Evolutionary conservation across 2,797 vertebrate genomes (phyloP), one percentile per base, ranked within the genome.

Genomic region (Sphaeramia orbicularis): DNA sequence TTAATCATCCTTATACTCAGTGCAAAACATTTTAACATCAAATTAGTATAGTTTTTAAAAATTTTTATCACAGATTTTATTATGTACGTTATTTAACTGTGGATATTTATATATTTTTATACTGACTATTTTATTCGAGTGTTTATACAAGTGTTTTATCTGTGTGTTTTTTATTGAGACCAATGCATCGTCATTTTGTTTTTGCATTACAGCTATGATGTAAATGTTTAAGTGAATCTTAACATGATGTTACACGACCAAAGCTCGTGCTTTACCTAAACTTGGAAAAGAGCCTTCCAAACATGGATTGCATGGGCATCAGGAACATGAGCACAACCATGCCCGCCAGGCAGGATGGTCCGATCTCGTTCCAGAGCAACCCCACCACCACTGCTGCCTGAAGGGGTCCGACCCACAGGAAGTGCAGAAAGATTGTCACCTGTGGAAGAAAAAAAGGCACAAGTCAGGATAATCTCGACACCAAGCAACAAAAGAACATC

Each of bases 391-490:
- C 94, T 0, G 95, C 78, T 0, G 96, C 97, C 79, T 99, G 96
- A 49, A 98, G 86, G 1, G 97, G 97, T 45, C 94, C 97, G 63
- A 95, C 94, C 97, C 97, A 99, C 62, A 99, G 81, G 75, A 92
- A 99, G 87, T 99, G 97, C 78, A 99, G 87, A 81, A 98, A 98
- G 78, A 99, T 93, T 0, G 97, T 98, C 19, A 97, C 93, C 97
- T 99, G 80, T 21, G 32, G 0, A 27, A n/a, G 41, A 58, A 16
- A 54, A 70, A 2, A 8, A 2, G 8, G 0, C 1, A 7, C 56
- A 9, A 56, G 18, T 42, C 18, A 43, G 48, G 35, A n/a, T 35
- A 2, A 15, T 30, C 15, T 10, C 14, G 13, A 11, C n/a, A 3
- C 10, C 38, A 15, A 15, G 11, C n/a, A 21, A 1, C 2, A 13